Base-by-base conservation (phyloP, 2,888 invertebrate species). In the Apomyelois bistriatella region DNA sequence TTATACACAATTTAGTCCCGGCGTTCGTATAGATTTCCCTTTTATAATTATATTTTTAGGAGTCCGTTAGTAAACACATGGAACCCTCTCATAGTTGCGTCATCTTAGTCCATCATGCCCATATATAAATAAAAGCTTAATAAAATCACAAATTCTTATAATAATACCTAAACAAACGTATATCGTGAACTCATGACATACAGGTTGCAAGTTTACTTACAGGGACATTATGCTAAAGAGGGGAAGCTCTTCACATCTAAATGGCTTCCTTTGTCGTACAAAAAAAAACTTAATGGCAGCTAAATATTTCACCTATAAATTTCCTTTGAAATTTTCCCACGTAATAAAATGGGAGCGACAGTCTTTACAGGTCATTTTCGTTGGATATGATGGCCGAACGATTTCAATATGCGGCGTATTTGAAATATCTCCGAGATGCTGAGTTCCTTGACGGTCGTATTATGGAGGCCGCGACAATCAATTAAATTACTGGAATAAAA, bases 361-460 rank as follows among this genome's bases (percentile, higher is more conserved):
- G 65, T 59, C 70, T 68, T 74, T 65, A 60, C 70, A 72, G 78
- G 76, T 79, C 79, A 79, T 82, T 83, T 79, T 79, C 74, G 73
- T 76, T 71, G 72, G 74, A 78, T 82, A 81, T 79, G 78, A 79
- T 75, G 77, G 76, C 73, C 75, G 64, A 68, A 73, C 78, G 76
- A 84, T 82, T 85, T 85, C 81, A 88, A 87, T 88, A 87, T 85
- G 81, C 82, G 65, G 82, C 84, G 78, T 83, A 74, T 77, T 85
- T 86, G 74, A 83, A 86, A 88, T 86, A 85, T 68, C 82, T 82
- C 56, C 62, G 64, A 59, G 71, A 69, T 71, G 69, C 65, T 70
- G 74, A 78, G 76, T 76, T 74, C 79, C 73, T 71, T 58, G 57
- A 56, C 65, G 66, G 66, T 66, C 68, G 61, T 62, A 67, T 66